phyloP scores from a whole-genome alignment of 1,140 invertebrate genomes.

The Samia ricini region DNA sequence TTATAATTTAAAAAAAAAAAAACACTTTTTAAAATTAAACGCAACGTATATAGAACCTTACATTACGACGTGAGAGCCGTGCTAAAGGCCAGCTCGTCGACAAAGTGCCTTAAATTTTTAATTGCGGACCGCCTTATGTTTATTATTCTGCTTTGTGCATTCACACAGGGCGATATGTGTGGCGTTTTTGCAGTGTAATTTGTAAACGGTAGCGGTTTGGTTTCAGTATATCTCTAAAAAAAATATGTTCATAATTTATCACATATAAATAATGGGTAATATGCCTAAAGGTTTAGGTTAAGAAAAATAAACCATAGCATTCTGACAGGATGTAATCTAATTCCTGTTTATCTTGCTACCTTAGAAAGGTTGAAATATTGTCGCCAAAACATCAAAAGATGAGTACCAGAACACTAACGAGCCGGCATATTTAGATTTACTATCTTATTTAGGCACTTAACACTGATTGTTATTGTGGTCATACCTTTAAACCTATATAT shows the following conservation, averaged over 20 bases:
- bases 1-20: constrained; percentile 16
- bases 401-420: too few species aligned
- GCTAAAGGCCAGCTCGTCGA: constrained; percentile 44
- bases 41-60: constrained; percentile 9
- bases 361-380: too few species aligned
- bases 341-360: too few species aligned
- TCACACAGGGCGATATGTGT: constrained; percentile 57
- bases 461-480: too few species aligned
- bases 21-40: constrained; percentile 16
- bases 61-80: constrained; percentile 31
- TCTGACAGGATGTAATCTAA: too few species aligned
- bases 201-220: constrained; percentile 24
- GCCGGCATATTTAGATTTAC: too few species aligned
- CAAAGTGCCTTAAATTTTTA: constrained; percentile 76
- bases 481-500: too few species aligned
- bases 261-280: too few species aligned
- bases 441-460: too few species aligned
- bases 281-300: too few species aligned
- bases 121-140: constrained; percentile 69
- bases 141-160: constrained; percentile 74
- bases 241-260: not conserved
- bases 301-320: too few species aligned
- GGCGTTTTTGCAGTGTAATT: constrained; percentile 40
- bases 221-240: not conserved
- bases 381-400: too few species aligned